phyloP scores from a whole-genome alignment of 1,140 invertebrate genomes.

The Diabrotica virgifera region DNA sequence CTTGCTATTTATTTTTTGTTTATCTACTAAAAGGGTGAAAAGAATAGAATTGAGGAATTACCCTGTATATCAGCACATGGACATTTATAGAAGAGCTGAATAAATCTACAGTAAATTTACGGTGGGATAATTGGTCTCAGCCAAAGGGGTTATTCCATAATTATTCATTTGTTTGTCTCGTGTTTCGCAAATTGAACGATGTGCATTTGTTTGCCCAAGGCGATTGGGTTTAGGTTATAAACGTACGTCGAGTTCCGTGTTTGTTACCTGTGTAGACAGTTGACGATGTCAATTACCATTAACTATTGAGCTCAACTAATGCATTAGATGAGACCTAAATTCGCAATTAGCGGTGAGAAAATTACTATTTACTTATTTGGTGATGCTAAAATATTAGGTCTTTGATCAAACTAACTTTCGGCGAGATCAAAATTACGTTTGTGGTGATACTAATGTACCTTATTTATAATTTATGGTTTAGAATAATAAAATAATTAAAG shows the following conservation, averaged over 20 bases:
- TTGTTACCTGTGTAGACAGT: background rate
- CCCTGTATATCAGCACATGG: too few species aligned
- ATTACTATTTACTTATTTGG: background rate
- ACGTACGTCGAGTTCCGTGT: background rate
- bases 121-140: background rate
- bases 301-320: conserved; percentile 1
- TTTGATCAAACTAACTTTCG: too few species aligned
- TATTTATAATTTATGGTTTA: too few species aligned
- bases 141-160: background rate
- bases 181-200: conserved; percentile 7
- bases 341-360: background rate
- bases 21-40: too few species aligned
- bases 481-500: too few species aligned
- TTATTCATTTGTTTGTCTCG: conserved; percentile 12
- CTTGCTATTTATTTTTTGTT: too few species aligned
- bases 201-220: conserved; percentile 3
- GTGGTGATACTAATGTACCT: too few species aligned
- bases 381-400: too few species aligned
- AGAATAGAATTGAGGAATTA: too few species aligned
- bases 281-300: background rate
- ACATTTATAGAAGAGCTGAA: too few species aligned
- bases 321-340: background rate
- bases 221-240: background rate
- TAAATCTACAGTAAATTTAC: background rate
- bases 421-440: too few species aligned